Evolutionary conservation across 2,113 vertebrate genomes (phyloP).

Genomic region (Empidonax traillii): DNA sequence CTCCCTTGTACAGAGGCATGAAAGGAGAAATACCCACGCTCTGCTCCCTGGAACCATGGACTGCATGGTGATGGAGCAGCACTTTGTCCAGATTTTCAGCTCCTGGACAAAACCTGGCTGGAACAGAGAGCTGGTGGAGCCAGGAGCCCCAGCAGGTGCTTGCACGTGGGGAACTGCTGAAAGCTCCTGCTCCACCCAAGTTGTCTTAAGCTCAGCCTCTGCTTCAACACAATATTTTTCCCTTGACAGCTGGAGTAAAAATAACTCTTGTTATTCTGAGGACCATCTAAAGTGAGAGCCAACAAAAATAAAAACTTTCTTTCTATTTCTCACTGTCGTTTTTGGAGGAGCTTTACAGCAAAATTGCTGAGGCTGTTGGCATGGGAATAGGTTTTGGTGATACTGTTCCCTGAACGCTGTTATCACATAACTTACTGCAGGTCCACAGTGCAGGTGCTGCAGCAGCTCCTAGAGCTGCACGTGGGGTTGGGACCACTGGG

Average conservation of each 20-base stretch:
- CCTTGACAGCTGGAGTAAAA: not conserved
- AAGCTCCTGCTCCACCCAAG: not conserved
- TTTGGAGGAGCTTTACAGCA: not conserved
- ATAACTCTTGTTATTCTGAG: not conserved
- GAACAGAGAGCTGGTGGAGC: not conserved
- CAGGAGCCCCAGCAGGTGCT: not conserved
- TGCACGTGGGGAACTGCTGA: not conserved
- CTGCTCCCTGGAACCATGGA: accelerated
- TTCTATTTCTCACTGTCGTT: not conserved
- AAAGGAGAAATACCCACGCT: not conserved
- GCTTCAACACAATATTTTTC: not conserved
- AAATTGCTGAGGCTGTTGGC: not conserved
- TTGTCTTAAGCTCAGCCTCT: not conserved
- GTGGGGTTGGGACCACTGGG: not conserved
- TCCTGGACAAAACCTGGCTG: not conserved
- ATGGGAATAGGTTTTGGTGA: not conserved
- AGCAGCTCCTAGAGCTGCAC: accelerated
- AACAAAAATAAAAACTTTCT: not conserved
- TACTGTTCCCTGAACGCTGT: not conserved
- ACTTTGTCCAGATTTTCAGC: not conserved
- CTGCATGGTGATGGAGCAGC: not conserved
- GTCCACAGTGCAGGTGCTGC: accelerated
- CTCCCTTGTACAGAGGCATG: not conserved
- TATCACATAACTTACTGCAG: accelerated
- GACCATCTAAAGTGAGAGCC: not conserved